A percentile compares a stretch with the other conserved stretches of the same genome.
Conservation (phyloP, 1,140 invertebrate species). For the Nautilus pompilius region DNA sequence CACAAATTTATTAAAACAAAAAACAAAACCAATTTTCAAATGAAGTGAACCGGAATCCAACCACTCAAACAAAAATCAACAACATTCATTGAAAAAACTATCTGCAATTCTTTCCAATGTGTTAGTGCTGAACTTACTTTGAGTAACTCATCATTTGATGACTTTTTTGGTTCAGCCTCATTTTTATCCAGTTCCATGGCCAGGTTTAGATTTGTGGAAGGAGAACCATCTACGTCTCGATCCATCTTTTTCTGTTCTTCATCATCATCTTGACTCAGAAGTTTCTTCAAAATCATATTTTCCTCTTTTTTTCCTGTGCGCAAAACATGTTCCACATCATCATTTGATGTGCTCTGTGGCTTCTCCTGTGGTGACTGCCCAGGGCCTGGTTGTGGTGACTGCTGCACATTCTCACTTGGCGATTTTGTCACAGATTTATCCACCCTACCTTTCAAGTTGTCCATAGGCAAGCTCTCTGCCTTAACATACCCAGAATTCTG, state of each 20-base stretch:
- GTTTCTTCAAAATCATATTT: conserved; percentile 70
- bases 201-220: conserved; percentile 18
- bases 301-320: conserved; percentile 48
- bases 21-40: neutral
- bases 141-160: conserved; percentile 71
- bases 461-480: conserved; percentile 9
- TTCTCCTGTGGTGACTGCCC: conserved; percentile 50
- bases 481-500: neutral
- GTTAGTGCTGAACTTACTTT: conserved; percentile 67
- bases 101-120: too few species aligned
- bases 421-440: conserved; percentile 28
- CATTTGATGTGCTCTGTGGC: conserved; percentile 56
- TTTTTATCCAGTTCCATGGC: conserved; percentile 53
- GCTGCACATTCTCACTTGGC: conserved; percentile 55
- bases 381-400: conserved; percentile 60
- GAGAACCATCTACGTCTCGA: neutral
- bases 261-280: conserved; percentile 80
- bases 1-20: neutral
- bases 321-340: conserved; percentile 38
- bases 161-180: conserved; percentile 49
- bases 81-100: too few species aligned
- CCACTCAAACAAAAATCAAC: too few species aligned
- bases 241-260: conserved; percentile 27
- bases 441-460: conserved; percentile 3
- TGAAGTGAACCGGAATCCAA: too few species aligned